Evolutionary conservation across 1,140 invertebrate species (phyloP).

Genomic region (Drosophila subobscura): DNA sequence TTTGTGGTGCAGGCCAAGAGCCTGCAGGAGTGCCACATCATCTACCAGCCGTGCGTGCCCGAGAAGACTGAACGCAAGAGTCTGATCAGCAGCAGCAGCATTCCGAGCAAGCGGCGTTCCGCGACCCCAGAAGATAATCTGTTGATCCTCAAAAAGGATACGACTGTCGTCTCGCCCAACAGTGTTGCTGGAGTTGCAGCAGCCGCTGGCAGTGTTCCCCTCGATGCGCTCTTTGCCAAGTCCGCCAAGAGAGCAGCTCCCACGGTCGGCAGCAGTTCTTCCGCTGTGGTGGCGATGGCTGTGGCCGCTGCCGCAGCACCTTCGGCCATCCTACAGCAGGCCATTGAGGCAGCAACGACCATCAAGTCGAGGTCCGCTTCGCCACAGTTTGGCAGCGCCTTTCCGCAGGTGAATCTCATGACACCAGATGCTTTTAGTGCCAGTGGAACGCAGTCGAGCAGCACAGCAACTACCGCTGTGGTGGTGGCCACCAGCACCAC

Average conservation of each 20-base stretch:
- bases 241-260: constrained; percentile 45
- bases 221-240: constrained; percentile 61
- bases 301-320: constrained; percentile 65
- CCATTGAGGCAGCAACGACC: constrained; percentile 5
- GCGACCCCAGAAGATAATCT: constrained; percentile 49
- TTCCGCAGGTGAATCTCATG: constrained; percentile 86
- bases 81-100: constrained; percentile 44
- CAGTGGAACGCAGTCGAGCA: constrained; percentile 68
- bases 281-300: constrained; percentile 69
- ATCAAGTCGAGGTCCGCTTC: constrained; percentile 61
- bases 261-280: constrained; percentile 22
- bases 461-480: constrained; percentile 33
- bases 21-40: constrained; percentile 92
- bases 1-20: constrained; percentile 95
- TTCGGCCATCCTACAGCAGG: constrained; percentile 48
- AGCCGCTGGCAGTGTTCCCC: constrained; percentile 38
- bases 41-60: constrained; percentile 86
- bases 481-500: constrained; percentile 39
- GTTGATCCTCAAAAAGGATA: constrained; percentile 51
- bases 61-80: constrained; percentile 62
- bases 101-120: constrained; percentile 32
- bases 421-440: constrained; percentile 94
- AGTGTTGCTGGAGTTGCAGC: not conserved
- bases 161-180: constrained; percentile 38
- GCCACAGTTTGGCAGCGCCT: constrained; percentile 82